phyloP scores from a whole-genome alignment of 2,888 invertebrate species.

The Allygus modestus region DNA sequence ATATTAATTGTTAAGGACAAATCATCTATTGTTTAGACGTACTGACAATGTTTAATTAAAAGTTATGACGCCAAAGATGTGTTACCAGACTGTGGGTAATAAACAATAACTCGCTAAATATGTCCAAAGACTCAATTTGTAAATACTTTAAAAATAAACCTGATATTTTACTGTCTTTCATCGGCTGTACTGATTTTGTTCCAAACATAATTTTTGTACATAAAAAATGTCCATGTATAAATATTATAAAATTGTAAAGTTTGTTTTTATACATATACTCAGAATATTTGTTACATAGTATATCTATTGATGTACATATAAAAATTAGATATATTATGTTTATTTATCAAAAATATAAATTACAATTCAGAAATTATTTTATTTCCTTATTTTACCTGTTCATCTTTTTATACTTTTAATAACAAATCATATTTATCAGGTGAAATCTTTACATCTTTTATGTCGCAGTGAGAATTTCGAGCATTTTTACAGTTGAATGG shows the following conservation, averaged over 20 bases:
- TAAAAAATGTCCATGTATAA: conserved; percentile 31
- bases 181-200: conserved; percentile 35
- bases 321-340: conserved; percentile 12
- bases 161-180: conserved; percentile 31
- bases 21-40: too few species aligned
- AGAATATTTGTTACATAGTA: conserved; percentile 44
- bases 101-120: background rate
- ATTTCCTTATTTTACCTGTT: too few species aligned
- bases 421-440: background rate
- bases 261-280: conserved; percentile 50
- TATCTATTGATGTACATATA: conserved; percentile 29
- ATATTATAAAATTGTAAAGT: conserved; percentile 23
- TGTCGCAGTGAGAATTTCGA: background rate
- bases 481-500: background rate
- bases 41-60: too few species aligned
- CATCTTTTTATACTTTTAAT: background rate
- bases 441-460: too few species aligned
- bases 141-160: background rate
- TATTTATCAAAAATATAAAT: background rate
- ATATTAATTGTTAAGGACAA: too few species aligned
- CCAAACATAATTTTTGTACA: conserved; percentile 35
- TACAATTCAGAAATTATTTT: background rate
- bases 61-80: conserved; percentile 15
- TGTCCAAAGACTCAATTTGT: conserved; percentile 11
- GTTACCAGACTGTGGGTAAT: conserved; percentile 15